Evolutionary conservation across 1,140 invertebrate species (phyloP).

Genomic region (Aphelinus certus): DNA sequence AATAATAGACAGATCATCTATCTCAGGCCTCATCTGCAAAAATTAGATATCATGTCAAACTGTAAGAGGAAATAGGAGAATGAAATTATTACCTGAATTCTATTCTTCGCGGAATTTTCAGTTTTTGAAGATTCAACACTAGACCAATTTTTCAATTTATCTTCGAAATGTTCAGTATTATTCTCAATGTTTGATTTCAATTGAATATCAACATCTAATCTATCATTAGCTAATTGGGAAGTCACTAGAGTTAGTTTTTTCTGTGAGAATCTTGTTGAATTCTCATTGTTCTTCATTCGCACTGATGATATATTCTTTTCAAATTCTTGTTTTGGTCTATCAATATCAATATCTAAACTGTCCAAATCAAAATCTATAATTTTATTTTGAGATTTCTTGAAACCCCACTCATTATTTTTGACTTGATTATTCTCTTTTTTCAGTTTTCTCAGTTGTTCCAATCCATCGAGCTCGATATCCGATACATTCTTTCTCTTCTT

Average conservation of each 20-base stretch:
- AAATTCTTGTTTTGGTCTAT: neutral
- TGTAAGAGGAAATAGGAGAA: neutral
- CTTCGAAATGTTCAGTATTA: neutral
- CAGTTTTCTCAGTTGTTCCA: neutral
- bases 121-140: neutral
- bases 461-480: too few species aligned
- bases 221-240: too few species aligned
- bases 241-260: neutral
- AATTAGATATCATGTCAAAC: too few species aligned
- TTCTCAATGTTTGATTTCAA: neutral
- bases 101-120: neutral
- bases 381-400: conserved; percentile 20
- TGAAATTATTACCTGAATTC: neutral
- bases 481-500: neutral
- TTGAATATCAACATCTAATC: too few species aligned
- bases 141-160: neutral
- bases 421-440: conserved; percentile 7
- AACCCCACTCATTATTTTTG: conserved; percentile 26
- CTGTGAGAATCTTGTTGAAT: neutral
- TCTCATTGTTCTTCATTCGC: neutral
- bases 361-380: conserved; percentile 27
- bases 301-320: neutral
- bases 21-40: neutral
- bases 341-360: neutral
- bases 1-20: neutral